Percentiles rank a stretch among this genome's conserved stretches.
phyloP scores from a whole-genome alignment of 1,140 invertebrate genomes.

The Camponotus vicinus region DNA sequence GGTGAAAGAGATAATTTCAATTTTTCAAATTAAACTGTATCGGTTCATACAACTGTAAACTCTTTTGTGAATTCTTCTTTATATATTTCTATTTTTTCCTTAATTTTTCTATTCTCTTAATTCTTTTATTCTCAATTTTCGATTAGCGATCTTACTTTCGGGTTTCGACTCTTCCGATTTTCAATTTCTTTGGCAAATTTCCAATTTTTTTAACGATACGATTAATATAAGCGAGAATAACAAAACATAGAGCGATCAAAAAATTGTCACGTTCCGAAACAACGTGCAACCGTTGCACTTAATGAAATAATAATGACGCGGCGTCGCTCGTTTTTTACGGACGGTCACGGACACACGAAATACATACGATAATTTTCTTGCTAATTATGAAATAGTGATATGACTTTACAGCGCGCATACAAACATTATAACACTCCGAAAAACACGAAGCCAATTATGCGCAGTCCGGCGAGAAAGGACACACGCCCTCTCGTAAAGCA shows the following conservation, averaged over 20 bases:
- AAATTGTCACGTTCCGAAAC: conserved; percentile 11
- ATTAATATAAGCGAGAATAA: conserved; percentile 21
- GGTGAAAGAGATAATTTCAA: background rate
- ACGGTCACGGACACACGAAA: conserved; percentile 47
- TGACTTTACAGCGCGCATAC: conserved; percentile 69
- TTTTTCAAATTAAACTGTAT: conserved; percentile 19
- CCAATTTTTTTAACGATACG: background rate
- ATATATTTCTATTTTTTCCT: background rate
- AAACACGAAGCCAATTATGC: conserved; percentile 78
- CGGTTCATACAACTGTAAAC: background rate
- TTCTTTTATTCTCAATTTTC: background rate
- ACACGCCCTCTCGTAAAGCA: conserved; percentile 73
- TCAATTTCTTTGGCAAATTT: background rate
- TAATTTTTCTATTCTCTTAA: background rate
- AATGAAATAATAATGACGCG: conserved; percentile 73
- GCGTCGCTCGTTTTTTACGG: conserved; percentile 68
- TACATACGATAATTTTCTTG: conserved; percentile 74
- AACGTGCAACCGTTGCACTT: conserved; percentile 43
- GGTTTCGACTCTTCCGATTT: background rate
- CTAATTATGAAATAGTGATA: conserved; percentile 81
- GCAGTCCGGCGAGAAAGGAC: conserved; percentile 73
- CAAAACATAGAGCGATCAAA: conserved; percentile 38
- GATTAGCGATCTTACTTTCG: background rate
- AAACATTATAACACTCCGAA: conserved; percentile 76
- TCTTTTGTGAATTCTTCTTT: background rate